Conservation (phyloP, 2,113 vertebrate species). For the Regulus satrapa region DNA sequence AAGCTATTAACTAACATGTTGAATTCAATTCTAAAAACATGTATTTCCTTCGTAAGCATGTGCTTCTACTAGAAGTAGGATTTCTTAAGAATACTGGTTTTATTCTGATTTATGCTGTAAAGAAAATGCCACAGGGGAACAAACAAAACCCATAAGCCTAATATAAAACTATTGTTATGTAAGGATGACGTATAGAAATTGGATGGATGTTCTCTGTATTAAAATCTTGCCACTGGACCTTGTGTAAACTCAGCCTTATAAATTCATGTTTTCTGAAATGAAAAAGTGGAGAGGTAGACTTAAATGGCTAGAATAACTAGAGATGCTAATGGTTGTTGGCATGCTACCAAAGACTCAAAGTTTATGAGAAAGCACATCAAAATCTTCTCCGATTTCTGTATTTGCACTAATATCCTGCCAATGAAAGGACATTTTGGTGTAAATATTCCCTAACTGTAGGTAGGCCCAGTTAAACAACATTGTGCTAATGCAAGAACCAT, state of each 20-base stretch:
- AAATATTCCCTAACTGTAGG: neutral
- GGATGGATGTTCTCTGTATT: neutral
- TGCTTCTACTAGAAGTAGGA: neutral
- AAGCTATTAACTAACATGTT: neutral
- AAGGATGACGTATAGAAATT: neutral
- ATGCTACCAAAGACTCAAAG: neutral
- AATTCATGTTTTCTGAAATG: neutral
- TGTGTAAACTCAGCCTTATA: neutral
- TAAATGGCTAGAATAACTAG: neutral
- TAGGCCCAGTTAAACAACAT: neutral
- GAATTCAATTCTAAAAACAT: neutral
- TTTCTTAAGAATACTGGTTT: neutral
- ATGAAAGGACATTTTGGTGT: neutral
- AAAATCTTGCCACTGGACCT: neutral
- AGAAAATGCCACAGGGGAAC: neutral
- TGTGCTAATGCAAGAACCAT: neutral
- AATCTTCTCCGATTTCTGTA: neutral
- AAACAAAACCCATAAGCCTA: neutral
- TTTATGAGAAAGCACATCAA: neutral
- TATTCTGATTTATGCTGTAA: neutral
- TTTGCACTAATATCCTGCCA: neutral
- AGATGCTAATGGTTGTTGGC: fast-evolving
- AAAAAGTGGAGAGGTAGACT: neutral
- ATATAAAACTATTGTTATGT: neutral
- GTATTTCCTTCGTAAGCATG: neutral